These are phyloP conservation scores for Caradrina kadenii DNA, from an alignment of 2,888 invertebrate species.

Conservation along the genomic window DNA sequence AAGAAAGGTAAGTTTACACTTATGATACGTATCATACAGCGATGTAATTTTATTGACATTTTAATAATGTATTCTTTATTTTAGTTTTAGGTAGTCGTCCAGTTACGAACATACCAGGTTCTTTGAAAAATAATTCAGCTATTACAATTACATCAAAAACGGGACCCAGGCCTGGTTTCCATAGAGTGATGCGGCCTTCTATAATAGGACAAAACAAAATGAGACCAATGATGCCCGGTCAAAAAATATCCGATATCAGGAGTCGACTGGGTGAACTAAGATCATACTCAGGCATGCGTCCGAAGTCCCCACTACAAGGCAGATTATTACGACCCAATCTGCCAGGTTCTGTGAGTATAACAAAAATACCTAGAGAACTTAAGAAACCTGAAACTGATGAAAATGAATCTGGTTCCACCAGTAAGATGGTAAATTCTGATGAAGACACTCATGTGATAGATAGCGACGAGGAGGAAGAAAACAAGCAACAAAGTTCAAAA, in stretches of 20 bases:
- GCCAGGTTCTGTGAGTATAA: slow-evolving; percentile 86
- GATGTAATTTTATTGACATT: not conserved
- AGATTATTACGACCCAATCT: slow-evolving; percentile 80
- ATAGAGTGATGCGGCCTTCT: slow-evolving; percentile 82
- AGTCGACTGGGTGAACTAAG: slow-evolving; percentile 81
- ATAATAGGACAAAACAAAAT: slow-evolving; percentile 80
- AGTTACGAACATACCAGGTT: slow-evolving; percentile 84
- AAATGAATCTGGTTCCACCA: slow-evolving; percentile 67
- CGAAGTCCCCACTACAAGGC: slow-evolving; percentile 76
- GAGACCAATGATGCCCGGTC: slow-evolving; percentile 82
- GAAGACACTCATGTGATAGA: slow-evolving; percentile 86
- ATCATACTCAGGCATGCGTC: slow-evolving; percentile 78
- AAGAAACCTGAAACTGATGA: slow-evolving; percentile 75
- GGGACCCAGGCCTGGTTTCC: slow-evolving; percentile 79
- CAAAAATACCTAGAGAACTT: slow-evolving; percentile 80
- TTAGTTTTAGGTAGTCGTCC: slow-evolving; percentile 84
- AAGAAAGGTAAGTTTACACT: slow-evolving; percentile 81
- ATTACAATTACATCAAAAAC: slow-evolving; percentile 91
- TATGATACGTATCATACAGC: not conserved
- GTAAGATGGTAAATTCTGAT: slow-evolving; percentile 77
- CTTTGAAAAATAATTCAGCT: slow-evolving; percentile 91
- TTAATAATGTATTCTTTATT: slow-evolving; percentile 44
- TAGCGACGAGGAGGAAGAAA: slow-evolving; percentile 81
- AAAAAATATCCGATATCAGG: slow-evolving; percentile 84
- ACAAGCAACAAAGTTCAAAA: slow-evolving; percentile 62